phyloP scores from a whole-genome alignment of 2,888 invertebrate genomes.

The Coelopa pilipes region DNA sequence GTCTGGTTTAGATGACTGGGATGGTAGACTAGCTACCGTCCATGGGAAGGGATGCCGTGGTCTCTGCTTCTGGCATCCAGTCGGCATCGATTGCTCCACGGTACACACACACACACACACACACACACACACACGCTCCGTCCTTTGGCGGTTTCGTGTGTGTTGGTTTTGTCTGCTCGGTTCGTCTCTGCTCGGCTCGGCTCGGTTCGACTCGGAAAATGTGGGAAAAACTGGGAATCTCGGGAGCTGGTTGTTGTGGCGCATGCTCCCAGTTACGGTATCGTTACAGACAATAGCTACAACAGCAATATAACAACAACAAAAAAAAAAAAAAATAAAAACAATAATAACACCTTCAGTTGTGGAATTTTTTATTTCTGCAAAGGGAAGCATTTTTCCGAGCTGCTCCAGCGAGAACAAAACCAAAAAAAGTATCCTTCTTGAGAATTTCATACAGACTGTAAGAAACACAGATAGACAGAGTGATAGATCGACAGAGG shows the following conservation, averaged over 20 bases:
- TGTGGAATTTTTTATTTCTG: conserved; percentile 12
- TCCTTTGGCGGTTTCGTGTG: neutral
- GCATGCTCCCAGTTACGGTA: conserved; percentile 26
- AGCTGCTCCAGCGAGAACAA: too few relatives aligned
- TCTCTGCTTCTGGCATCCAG: too few relatives aligned
- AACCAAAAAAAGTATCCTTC: too few relatives aligned
- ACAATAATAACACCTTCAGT: neutral
- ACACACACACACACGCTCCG: neutral
- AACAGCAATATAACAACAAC: neutral
- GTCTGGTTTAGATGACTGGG: too few relatives aligned
- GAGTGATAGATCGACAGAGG: too few relatives aligned
- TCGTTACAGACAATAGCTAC: neutral
- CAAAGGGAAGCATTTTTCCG: neutral
- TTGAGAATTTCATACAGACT: too few relatives aligned
- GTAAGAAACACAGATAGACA: too few relatives aligned
- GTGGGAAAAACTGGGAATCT: conserved; percentile 33
- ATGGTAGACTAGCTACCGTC: too few relatives aligned
- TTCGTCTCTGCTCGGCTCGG: neutral
- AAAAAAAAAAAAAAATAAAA: neutral
- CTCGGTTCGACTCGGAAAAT: neutral
- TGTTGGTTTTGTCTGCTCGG: neutral
- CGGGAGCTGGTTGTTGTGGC: neutral
- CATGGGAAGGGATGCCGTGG: too few relatives aligned
- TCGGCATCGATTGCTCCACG: too few relatives aligned
- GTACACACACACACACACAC: neutral